These are phyloP conservation scores for Porites cylindrica DNA, from an alignment of 92 coral and sea anemone genomes.

Conservation along the genomic window DNA sequence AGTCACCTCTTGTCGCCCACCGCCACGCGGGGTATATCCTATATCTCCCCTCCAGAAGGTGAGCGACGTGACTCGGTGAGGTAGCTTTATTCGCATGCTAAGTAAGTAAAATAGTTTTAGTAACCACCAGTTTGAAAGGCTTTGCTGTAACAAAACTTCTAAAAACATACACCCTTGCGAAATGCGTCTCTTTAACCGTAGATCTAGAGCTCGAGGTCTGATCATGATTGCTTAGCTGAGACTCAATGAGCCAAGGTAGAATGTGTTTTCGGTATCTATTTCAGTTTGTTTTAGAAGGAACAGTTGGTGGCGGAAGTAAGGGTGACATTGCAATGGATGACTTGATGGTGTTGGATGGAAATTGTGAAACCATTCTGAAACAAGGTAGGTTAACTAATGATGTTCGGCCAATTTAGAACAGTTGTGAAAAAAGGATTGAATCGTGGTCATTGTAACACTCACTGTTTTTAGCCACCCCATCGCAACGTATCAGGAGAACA, in stretches of 20 bases:
- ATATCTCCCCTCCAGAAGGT: not conserved
- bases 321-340: slow-evolving; percentile 79
- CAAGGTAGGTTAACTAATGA: slow-evolving; percentile 13
- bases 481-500: too few relatives aligned
- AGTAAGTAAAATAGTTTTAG: too few relatives aligned
- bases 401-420: not conserved
- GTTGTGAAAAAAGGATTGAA: not conserved
- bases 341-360: slow-evolving; percentile 49
- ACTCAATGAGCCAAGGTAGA: not conserved
- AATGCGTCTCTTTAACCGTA: too few relatives aligned
- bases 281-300: slow-evolving; percentile 67
- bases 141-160: too few relatives aligned
- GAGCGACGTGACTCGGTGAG: too few relatives aligned
- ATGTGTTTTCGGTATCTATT: not conserved
- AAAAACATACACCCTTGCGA: too few relatives aligned
- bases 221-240: too few relatives aligned
- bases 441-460: not conserved
- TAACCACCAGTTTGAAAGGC: too few relatives aligned
- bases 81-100: too few relatives aligned
- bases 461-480: too few relatives aligned
- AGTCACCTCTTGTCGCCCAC: too few relatives aligned
- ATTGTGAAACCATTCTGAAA: slow-evolving; percentile 33
- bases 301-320: slow-evolving; percentile 42
- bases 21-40: not conserved
- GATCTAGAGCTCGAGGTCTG: too few relatives aligned